Evolutionary conservation across 2,888 invertebrate species (phyloP), one percentile per base, ranked within the genome.

Genomic region (Elgonia sp.): DNA sequence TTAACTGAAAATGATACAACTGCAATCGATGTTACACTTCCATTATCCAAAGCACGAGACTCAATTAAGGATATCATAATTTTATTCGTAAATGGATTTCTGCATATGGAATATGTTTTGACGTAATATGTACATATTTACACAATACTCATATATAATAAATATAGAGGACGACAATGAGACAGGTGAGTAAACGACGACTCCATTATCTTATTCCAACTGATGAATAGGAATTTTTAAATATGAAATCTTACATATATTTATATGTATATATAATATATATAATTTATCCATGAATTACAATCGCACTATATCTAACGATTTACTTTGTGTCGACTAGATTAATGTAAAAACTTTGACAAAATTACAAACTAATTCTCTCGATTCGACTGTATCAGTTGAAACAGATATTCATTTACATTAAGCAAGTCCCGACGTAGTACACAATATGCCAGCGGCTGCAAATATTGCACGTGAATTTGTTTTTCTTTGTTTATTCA

Each of bases 291-390:
- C 81, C 85, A 86, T 86, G 86, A 86, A 86, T 88, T 88, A 88
- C 77, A 82, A 79, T 88, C 83, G 82, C 70, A 60, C 88, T 88
- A 86, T 84, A 67, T 75, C 88, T 88, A 88, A 88, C 88, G 67
- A 73, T 85, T 88, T 85, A 85, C 77, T 85, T 79, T 57, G 82
- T 67, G 77, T 86, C 88, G 88, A 88, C 88, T 88, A 88, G 88
- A 88, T 86, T 84, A 88, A 88, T 88, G 76, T 88, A 86, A 88
- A 88, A 88, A 86, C 84, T 86, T 86, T 88, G 88, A 88, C 80
- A 80, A 88, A 88, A 88, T 88, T 88, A 88, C 88, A 80, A 88
- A 88, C 86, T 88, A 88, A 88, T 86, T 73, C 69, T 80, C 75
- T 80, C 79, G 81, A 76, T 76, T 82, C 55, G 80, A 80, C 83